phyloP scores from a whole-genome alignment of 2,113 vertebrate species.

The Argyrosomus japonicus region DNA sequence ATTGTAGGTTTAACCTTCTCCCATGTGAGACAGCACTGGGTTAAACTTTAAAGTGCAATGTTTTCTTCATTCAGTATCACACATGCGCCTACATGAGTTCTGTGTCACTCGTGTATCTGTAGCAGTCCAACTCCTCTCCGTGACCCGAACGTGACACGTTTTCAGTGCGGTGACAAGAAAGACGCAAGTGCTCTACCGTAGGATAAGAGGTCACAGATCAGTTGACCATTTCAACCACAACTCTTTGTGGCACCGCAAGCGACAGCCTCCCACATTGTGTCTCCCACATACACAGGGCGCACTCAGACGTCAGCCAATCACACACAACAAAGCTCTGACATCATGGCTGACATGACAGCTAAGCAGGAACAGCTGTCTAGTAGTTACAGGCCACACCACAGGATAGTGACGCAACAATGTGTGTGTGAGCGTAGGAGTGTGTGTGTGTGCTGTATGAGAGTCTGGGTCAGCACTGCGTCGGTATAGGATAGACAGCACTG shows the following conservation, averaged over 20 bases:
- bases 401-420: conserved; percentile 66
- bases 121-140: not conserved
- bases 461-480: conserved; percentile 62
- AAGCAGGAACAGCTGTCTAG: conserved; percentile 77
- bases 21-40: not conserved
- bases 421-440: conserved; percentile 17
- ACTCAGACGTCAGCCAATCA: conserved; percentile 74
- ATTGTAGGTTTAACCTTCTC: not conserved
- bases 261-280: conserved; percentile 38
- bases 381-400: conserved; percentile 67
- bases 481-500: conserved; percentile 48
- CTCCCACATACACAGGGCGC: conserved; percentile 53
- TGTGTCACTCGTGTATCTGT: conserved; percentile 12
- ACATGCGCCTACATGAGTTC: conserved; percentile 3
- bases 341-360: conserved; percentile 74
- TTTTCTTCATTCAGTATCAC: conserved; percentile 12
- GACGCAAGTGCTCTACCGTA: conserved; percentile 20
- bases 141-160: conserved; percentile 7
- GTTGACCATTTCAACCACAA: conserved; percentile 40
- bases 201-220: conserved; percentile 32
- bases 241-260: conserved; percentile 24
- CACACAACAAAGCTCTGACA: conserved; percentile 73
- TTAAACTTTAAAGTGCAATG: conserved; percentile 7
- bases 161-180: conserved; percentile 34
- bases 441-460: conserved; percentile 27